Base-by-base conservation (phyloP, 1,140 invertebrate genomes). In the Telenomus remus region DNA sequence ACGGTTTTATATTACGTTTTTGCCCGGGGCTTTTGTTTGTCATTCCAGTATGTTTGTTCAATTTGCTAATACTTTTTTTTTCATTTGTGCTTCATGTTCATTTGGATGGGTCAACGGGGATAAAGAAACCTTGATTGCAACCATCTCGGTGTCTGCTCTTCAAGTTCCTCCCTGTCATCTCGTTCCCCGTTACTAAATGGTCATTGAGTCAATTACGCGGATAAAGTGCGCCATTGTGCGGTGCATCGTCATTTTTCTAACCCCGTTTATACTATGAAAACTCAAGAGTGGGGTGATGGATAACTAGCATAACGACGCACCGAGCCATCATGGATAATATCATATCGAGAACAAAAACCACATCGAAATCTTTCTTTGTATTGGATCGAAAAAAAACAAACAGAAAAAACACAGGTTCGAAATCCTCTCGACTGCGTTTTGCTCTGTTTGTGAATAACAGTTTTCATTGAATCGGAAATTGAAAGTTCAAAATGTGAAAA, bases 141-240 rank as follows among this genome's bases (percentile, higher is more conserved):
- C 55, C 69, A 57, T 64, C 70, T 51, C 61, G 56, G 71, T 64
- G 46, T 51, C 51, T 51, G 46, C 57, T 63, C 46, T 48, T 6
- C 15, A 47, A 53, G 64, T 57, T 63, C 57, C 48, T 63, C 64
- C 68, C 39, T 59, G 56, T 63, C 72, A 55, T 69, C 64, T 69
- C 51, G 46, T 51, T 81, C 79, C 61, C 80, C 78, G 79, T 82
- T 76, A 78, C 81, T 83, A 84, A 85, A 84, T 84, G 83, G 80
- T 84, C 83, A 86, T 86, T 86, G 83, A 86, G 84, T 86, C 84
- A 86, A 86, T 86, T 86, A 86, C 82, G 80, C 84, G 80, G 79
- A 85, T 86, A 85, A 86, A 85, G 84, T 85, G 82, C 80, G 81
- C 83, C 83, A 86, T 86, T 86, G 83, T 86, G 74, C 78, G 72